Base-by-base conservation (phyloP, 2,797 vertebrate genomes). In the Chloroceryle inda region DNA sequence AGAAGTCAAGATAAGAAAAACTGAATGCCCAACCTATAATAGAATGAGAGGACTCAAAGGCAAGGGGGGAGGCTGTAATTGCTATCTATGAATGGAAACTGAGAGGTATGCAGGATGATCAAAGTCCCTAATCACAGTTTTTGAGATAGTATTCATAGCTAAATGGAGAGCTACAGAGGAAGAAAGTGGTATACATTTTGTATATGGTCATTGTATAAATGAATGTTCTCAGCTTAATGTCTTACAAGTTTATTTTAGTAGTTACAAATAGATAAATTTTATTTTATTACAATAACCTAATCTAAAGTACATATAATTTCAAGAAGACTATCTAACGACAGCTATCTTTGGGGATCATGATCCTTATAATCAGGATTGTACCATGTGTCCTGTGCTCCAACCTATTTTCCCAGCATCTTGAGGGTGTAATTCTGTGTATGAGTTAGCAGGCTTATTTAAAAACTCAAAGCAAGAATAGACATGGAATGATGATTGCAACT, bases 261-360 rank as follows among this genome's bases (percentile, higher is more conserved):
- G 6, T 17, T 49, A 11, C 45, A 52, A 71, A n/a, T 58, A 53
- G 11, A 20, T 42, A 75, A 31, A 3, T 12, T 56, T 63, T 49
- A 66, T 63, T 38, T 4, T 67, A 44, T 42, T 61, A 55, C 1
- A 5, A 42, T 75, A 50, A 67, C 7, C 10, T 58, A 33, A 17
- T 66, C 23, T 73, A 23, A 77, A 4, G 53, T 53, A 35, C 2
- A 1, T 26, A 42, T 58, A 21, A 45, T 69, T 88, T 91, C 35
- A 82, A 66, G 27, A 67, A 61, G 15, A 23, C 15, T 42, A 61
- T 11, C 7, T 85, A 62, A 37, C 5, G 72, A n/a, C 3, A 62
- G 8, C 1, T 73, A 35, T 79, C 17, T 58, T 62, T 82, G 8
- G 5, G 11, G 13, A 38, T 13, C 0, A 0, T 45, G 45, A 62